Evolutionary conservation across 2,888 invertebrate species (phyloP), one percentile per base, ranked within the genome.

Genomic region (Branchipolynoe longqiensis): DNA sequence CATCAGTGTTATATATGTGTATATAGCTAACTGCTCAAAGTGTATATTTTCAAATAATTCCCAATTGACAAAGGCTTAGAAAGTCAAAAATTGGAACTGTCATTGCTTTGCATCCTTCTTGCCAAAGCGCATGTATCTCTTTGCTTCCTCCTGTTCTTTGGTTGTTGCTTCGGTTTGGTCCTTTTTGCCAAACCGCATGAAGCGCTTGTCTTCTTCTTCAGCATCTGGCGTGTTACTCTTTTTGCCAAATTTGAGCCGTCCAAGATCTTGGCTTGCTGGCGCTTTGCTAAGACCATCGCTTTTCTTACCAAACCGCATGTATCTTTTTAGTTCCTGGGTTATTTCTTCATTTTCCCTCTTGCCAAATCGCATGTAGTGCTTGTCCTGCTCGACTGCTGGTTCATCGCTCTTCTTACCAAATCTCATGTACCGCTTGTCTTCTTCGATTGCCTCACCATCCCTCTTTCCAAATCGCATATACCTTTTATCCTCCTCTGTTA

Each of bases 171-270:
- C 58, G 33, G 33, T 58, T 58, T 69, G 62, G 48, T 62, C 64
- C 12, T 84, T 85, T 69, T 87, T 87, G 12, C 89, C 89, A 40
- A 89, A 89, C 69, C 88, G 78, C 88, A 89, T 88, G 31, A 87
- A 89, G 58, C 88, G 40, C 62, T 85, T 86, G 18, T 85, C 64
- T 69, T 48, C 41, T 36, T 84, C 85, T 28, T 62, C 82, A 31
- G 48, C 28, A 18, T 84, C 84, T n/a, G n/a, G n/a, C n/a, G n/a
- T n/a, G n/a, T n/a, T n/a, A n/a, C 56, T 73, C 58, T 84, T 84
- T 56, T 84, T 84, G 25, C 84, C 84, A 74, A 84, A 84, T 58
- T 58, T 54, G 41, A 83, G 38, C 1, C 38, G 58, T 31, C 25
- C 31, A 58, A 58, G 56, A 82, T 82, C 58, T 36, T 82, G 82